phyloP scores from a whole-genome alignment of 1,140 invertebrate species.

The Diprion similis region DNA sequence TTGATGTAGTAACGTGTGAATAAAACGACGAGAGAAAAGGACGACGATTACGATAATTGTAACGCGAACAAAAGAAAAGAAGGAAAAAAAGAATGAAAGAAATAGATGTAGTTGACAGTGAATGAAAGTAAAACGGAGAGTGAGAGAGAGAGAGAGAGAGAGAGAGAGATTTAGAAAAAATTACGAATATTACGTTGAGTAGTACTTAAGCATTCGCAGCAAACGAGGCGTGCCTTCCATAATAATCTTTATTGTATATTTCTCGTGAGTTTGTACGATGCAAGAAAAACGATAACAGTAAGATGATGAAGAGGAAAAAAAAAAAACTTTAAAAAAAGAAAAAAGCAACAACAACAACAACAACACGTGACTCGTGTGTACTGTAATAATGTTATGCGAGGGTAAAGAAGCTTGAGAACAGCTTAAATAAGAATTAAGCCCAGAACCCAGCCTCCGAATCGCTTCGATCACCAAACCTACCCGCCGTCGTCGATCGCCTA shows the following conservation, averaged over 20 bases:
- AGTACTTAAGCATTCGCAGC: conserved; percentile 49
- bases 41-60: background rate
- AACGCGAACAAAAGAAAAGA: background rate
- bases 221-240: conserved; percentile 62
- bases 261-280: conserved; percentile 34
- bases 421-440: too few relatives aligned
- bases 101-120: conserved; percentile 44
- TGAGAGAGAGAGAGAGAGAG: conserved; percentile 11
- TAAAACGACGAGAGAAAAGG: background rate
- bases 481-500: too few relatives aligned
- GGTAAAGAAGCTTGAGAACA: too few relatives aligned
- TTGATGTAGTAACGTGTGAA: too few relatives aligned
- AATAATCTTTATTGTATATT: conserved; percentile 29
- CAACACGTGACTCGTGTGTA: too few relatives aligned
- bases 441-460: too few relatives aligned
- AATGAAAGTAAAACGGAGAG: conserved; percentile 36
- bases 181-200: conserved; percentile 34
- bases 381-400: too few relatives aligned
- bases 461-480: too few relatives aligned
- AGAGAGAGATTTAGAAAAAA: conserved; percentile 16
- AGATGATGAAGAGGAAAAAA: conserved; percentile 23
- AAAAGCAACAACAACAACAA: too few relatives aligned
- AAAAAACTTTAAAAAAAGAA: conserved; percentile 42
- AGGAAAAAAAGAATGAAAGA: background rate
- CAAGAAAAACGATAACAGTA: conserved; percentile 21